Conservation (phyloP, 2,113 vertebrate genomes). For the Chaetorhynchus papuensis region DNA sequence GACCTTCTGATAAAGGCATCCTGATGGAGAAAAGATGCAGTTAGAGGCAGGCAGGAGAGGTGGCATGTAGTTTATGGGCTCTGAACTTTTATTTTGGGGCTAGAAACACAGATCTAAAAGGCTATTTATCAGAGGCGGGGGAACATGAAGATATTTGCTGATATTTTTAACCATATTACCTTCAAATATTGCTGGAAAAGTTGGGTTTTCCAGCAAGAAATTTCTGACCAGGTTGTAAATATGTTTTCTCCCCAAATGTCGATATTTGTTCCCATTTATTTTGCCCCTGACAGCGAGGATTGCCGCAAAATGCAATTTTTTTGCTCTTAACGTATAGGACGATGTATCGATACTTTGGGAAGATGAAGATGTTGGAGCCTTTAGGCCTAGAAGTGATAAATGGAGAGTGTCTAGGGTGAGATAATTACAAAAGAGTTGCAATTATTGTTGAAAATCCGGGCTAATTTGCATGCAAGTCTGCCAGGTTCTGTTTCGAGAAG, state of each 20-base stretch:
- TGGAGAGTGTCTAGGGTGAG: not conserved
- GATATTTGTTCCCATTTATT: not conserved
- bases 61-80: not conserved
- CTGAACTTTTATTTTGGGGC: slow-evolving; percentile 8
- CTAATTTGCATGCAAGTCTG: slow-evolving; percentile 28
- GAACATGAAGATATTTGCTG: not conserved
- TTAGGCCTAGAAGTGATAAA: slow-evolving; percentile 12
- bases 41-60: not conserved
- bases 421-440: slow-evolving; percentile 28
- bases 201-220: not conserved
- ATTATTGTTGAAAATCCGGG: not conserved
- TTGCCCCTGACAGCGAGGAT: not conserved
- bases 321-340: not conserved
- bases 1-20: slow-evolving; percentile 19
- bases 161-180: not conserved
- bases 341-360: not conserved
- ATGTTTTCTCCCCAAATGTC: not conserved
- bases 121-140: not conserved
- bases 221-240: not conserved
- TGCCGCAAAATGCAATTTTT: not conserved
- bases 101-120: not conserved
- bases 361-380: not conserved
- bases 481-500: not conserved
- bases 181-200: not conserved
- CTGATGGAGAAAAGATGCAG: slow-evolving; percentile 9